Evolutionary conservation across 2,888 invertebrate genomes (phyloP).

Genomic region (Orthosia gracilis): DNA sequence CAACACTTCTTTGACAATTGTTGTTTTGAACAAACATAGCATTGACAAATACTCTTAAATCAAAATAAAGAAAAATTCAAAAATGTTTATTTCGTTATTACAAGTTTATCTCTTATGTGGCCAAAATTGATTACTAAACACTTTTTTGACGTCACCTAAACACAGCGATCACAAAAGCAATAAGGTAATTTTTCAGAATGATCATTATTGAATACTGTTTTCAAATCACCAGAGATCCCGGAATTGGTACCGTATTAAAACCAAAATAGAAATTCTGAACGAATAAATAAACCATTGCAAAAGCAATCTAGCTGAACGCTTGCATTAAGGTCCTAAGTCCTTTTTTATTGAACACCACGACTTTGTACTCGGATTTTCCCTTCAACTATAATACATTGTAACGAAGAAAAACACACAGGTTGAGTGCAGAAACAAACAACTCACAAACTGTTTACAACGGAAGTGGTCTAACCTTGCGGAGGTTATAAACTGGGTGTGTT

Average conservation of each 20-base stretch:
- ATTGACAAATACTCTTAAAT: neutral
- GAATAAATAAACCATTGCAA: neutral
- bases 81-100: no score
- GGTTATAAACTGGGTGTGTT: constrained; percentile 31
- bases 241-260: no score
- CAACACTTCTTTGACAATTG: no score
- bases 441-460: constrained; percentile 45
- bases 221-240: no score
- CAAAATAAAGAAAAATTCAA: no score
- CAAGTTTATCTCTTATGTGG: no score
- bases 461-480: constrained; percentile 44
- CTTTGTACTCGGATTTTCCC: constrained; percentile 1
- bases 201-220: no score
- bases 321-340: neutral
- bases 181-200: no score
- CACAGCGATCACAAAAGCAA: no score
- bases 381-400: constrained; percentile 18
- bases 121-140: neutral
- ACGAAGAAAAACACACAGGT: constrained; percentile 19
- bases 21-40: neutral
- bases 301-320: constrained; percentile 12
- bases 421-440: constrained; percentile 25
- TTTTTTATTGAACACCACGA: constrained; percentile 7
- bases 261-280: no score
- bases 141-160: no score